A percentile compares a stretch with the other conserved stretches of the same genome.
These are phyloP conservation scores for Actinopyga echinites DNA, from an alignment of 53 echinoderm and acorn worm genomes.

Conservation along the genomic window DNA sequence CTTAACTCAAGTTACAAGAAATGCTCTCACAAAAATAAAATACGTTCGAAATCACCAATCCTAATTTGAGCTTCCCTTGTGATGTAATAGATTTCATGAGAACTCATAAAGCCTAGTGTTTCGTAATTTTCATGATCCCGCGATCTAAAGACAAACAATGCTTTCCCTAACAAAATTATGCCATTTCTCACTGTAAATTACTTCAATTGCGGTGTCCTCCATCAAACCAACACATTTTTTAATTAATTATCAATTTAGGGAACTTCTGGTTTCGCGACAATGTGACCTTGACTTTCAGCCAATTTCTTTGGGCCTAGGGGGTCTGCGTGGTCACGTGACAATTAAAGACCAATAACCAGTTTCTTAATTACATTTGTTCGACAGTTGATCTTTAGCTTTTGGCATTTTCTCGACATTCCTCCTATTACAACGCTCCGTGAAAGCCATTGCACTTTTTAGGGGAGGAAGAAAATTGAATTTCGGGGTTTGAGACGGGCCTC, in stretches of 20 bases:
- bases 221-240: constrained; percentile 43
- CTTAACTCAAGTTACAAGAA: too few species aligned
- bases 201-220: constrained; percentile 40
- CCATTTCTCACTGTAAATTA: constrained; percentile 5
- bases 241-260: constrained; percentile 49
- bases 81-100: not conserved
- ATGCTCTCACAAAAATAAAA: too few species aligned
- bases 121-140: constrained; percentile 34
- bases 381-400: constrained; percentile 44
- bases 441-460: constrained; percentile 41
- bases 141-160: constrained; percentile 15
- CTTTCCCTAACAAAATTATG: constrained; percentile 30
- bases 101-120: not conserved
- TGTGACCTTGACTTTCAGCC: constrained; percentile 47
- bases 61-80: too few species aligned
- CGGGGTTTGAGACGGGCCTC: constrained; percentile 27
- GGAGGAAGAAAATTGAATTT: constrained; percentile 48
- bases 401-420: constrained; percentile 27
- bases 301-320: constrained; percentile 36
- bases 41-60: too few species aligned
- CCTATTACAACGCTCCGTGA: constrained; percentile 10
- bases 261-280: constrained; percentile 42
- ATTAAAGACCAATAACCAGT: constrained; percentile 48
- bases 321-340: constrained; percentile 33
- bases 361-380: constrained; percentile 43